Evolutionary conservation across 1,140 invertebrate genomes (phyloP).

Genomic region (Phocides pigmalion): DNA sequence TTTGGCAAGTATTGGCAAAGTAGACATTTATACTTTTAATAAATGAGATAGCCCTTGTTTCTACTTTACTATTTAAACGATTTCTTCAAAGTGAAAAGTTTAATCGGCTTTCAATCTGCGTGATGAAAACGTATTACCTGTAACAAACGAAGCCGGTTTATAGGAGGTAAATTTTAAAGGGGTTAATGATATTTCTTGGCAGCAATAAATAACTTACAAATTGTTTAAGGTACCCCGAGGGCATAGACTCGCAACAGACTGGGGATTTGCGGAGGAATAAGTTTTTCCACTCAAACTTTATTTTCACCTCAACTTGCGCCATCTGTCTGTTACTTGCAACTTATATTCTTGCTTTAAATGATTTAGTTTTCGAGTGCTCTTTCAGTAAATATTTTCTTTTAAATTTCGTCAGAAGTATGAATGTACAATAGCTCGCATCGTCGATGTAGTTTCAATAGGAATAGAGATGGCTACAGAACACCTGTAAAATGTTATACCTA

Average conservation of each 20-base stretch:
- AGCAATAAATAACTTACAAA: slow-evolving; percentile 81
- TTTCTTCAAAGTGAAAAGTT: slow-evolving; percentile 26
- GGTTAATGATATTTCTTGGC: slow-evolving; percentile 77
- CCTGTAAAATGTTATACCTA: no score
- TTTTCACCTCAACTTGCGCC: slow-evolving; percentile 79
- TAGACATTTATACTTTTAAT: slow-evolving; percentile 45
- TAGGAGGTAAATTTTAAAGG: slow-evolving; percentile 65
- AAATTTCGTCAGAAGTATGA: slow-evolving; percentile 67
- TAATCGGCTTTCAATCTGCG: slow-evolving; percentile 33
- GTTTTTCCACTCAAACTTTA: slow-evolving; percentile 83
- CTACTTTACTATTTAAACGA: not conserved
- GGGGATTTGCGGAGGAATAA: slow-evolving; percentile 73
- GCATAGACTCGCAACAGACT: slow-evolving; percentile 62
- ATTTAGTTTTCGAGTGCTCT: slow-evolving; percentile 78
- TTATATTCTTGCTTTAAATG: slow-evolving; percentile 80
- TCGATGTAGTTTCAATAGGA: slow-evolving; percentile 50
- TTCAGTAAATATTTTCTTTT: slow-evolving; percentile 79
- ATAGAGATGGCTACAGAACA: not conserved
- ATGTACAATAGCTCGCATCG: slow-evolving; percentile 64
- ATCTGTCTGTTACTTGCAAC: slow-evolving; percentile 79
- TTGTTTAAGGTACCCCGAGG: slow-evolving; percentile 77
- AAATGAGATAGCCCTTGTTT: slow-evolving; percentile 27
- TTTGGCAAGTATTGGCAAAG: slow-evolving; percentile 43
- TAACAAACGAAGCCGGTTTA: slow-evolving; percentile 45
- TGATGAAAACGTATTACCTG: slow-evolving; percentile 50